phyloP scores from a whole-genome alignment of 2,797 vertebrate genomes.

The Girardinus metallicus region DNA sequence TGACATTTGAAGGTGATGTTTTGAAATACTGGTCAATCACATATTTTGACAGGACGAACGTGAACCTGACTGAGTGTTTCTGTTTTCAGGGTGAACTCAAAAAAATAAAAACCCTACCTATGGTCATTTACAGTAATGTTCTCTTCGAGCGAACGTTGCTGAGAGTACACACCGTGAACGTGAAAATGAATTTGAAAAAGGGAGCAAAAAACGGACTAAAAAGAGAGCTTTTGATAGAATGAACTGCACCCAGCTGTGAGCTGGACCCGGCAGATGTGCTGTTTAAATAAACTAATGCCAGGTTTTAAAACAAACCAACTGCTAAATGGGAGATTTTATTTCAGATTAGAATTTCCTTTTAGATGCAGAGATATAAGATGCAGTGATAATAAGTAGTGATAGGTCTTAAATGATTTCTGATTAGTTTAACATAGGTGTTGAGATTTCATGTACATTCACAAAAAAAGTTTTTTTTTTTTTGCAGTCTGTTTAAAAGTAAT shows the following conservation, averaged over 20 bases:
- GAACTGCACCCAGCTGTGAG: constrained; percentile 80
- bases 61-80: constrained; percentile 64
- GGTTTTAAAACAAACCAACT: constrained; percentile 74
- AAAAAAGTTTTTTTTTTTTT: neutral
- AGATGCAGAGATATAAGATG: constrained; percentile 69
- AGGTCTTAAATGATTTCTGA: constrained; percentile 56
- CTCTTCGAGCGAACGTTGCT: constrained; percentile 58
- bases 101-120: constrained; percentile 34
- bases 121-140: constrained; percentile 76
- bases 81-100: constrained; percentile 67
- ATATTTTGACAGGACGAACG: constrained; percentile 73
- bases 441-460: constrained; percentile 27
- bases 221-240: constrained; percentile 82
- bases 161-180: constrained; percentile 57
- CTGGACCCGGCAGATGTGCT: constrained; percentile 77
- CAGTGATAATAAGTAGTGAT: constrained; percentile 70
- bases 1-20: constrained; percentile 74
- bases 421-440: constrained; percentile 51
- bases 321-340: constrained; percentile 75
- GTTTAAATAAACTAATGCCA: constrained; percentile 84
- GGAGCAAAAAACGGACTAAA: constrained; percentile 51
- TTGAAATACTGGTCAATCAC: constrained; percentile 73
- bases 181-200: constrained; percentile 73
- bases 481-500: neutral
- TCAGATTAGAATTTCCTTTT: constrained; percentile 71